A percentile compares a stretch with the other conserved stretches of the same genome.
These are phyloP conservation scores for Neosilurus mollespiculum DNA, from an alignment of 2,797 vertebrate genomes.

Conservation along the genomic window DNA sequence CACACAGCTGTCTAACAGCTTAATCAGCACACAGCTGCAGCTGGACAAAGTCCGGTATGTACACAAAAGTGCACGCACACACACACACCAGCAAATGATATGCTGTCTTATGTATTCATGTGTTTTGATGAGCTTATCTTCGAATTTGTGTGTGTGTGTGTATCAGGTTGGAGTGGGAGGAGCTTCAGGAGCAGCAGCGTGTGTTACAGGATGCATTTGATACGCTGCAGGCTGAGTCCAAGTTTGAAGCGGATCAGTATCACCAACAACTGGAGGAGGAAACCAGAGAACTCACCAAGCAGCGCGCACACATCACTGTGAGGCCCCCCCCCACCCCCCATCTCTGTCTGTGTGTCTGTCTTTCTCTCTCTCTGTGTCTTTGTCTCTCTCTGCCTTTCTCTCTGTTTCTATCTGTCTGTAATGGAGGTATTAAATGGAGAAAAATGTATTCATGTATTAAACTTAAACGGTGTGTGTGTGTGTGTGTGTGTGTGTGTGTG, in stretches of 20 bases:
- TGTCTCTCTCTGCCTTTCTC: background rate
- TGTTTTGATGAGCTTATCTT: background rate
- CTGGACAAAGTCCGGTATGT: conserved; percentile 87
- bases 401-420: background rate
- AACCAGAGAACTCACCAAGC: conserved; percentile 75
- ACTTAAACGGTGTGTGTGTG: background rate
- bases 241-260: conserved; percentile 87
- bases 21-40: conserved; percentile 85
- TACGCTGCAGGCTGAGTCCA: conserved; percentile 87
- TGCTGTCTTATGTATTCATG: background rate
- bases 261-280: conserved; percentile 78
- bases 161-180: conserved; percentile 86
- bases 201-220: conserved; percentile 89
- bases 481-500: conserved; percentile 44
- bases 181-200: conserved; percentile 84
- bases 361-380: too few relatives aligned
- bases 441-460: background rate
- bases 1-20: conserved; percentile 77
- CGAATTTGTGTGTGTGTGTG: background rate
- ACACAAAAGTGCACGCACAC: background rate
- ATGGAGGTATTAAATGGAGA: too few relatives aligned
- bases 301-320: conserved; percentile 77
- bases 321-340: background rate
- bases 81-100: too few relatives aligned
- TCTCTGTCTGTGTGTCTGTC: background rate